Evolutionary conservation across 2,888 invertebrate genomes (phyloP), one percentile per base, ranked within the genome.

Genomic region (Plebejus anna): DNA sequence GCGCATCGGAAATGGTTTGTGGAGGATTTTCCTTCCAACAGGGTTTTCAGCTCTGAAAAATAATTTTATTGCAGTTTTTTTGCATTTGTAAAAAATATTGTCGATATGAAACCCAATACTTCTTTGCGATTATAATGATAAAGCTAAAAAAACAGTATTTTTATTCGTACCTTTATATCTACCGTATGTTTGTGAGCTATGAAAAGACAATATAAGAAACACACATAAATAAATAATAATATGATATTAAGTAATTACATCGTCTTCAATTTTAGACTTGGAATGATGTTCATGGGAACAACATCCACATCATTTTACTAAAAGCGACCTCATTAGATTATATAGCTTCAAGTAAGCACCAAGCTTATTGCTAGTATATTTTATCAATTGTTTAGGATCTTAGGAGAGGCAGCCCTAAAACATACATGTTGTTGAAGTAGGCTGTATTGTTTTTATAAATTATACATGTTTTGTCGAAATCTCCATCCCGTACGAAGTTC

Each of bases 381-480:
- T 32, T 55, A 55, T 55, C 47, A 47, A 47, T 55, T 55, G 4
- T 55, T 55, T 16, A 13, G 1, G 16, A 55, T 55, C 4, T 13
- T 16, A 16, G 16, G 7, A 66, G 66, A 32, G 32, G 13, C 32
- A 66, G 22, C 66, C 66, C 66, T 66, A 5, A 66, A 32, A 66
- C 66, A 32, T 66, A 66, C 32, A 66, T 66, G 66, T 66, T 66
- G 66, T 66, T 36, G 66, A 66, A 71, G 71, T 22, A 55, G 73
- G 51, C 51, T 73, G 32, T 73, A 73, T 73, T 76, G 57, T 76
- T 72, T 76, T 76, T 72, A 72, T 76, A 76, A 72, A 76, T 76
- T 76, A 72, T 76, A 72, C 42, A 59, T 72, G 76, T 32, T 28
- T 59, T 47, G 42, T 72, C 57, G 59, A 42, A 71, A 76, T 76